Base-by-base conservation (phyloP, 2,113 vertebrate genomes). In the Trichechus manatus region DNA sequence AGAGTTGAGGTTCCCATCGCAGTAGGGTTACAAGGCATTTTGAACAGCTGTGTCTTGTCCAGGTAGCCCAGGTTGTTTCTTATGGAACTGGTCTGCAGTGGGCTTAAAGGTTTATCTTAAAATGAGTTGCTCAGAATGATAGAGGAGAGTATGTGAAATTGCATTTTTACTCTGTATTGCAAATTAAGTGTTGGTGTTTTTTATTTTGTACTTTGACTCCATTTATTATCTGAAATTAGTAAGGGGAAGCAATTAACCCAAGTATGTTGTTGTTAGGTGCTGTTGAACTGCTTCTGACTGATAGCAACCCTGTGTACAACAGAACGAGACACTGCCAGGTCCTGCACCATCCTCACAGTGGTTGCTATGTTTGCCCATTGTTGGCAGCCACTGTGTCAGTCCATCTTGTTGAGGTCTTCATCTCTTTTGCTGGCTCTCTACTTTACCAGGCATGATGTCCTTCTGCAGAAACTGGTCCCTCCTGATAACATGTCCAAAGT, bases 71-170 rank as follows among this genome's bases (percentile, higher is more conserved):
- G 19, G 8, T n/a, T 44, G 11, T 15, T 89, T 85, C 64, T 78
- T 91, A 44, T 23, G 36, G 72, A 81, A 59, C 15, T 93, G 39
- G 50, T 88, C 33, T 75, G 4, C 27, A 53, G 44, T 79, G 19
- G 66, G 42, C 39, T 56, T 27, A 84, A 36, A 84, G 78, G 9
- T 39, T 89, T 72, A 39, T 88, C 22, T 68, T 92, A 83, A 96
- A 27, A 63, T 50, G 44, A 13, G 9, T 47, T 66, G 47, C 13
- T 83, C 17, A 59, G 13, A 23, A 9, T 79, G 44, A 79, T 87
- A 44, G 27, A 11, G 61, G 20, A n/a, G 17, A 81, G 42, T 66
- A 20, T 68, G 64, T 92, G 84, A 94, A 84, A 89, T 89, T 92
- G 7, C 13, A 31, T 56, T 29, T 84, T 88, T 79, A 78, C 36